Conservation (phyloP, 1,140 invertebrate genomes). For the Achatina immaculata region DNA sequence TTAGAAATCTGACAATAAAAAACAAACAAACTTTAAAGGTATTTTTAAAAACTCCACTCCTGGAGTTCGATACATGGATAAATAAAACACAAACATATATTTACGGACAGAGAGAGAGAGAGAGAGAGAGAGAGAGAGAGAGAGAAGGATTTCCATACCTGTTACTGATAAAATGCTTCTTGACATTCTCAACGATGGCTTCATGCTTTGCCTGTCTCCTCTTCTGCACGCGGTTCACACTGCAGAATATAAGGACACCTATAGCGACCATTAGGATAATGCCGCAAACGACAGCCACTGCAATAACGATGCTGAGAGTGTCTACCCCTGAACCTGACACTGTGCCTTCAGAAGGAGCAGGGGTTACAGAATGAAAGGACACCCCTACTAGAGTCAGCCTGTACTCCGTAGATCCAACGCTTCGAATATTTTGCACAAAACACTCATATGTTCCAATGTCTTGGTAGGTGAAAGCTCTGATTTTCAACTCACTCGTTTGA, state of each 20-base stretch:
- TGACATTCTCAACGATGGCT: constrained; percentile 51
- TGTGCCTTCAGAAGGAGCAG: background rate
- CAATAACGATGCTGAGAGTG: constrained; percentile 51
- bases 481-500: constrained; percentile 32
- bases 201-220: constrained; percentile 44
- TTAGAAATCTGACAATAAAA: too few species aligned
- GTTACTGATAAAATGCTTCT: constrained; percentile 55
- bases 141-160: constrained; percentile 39
- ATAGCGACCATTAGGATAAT: constrained; percentile 50
- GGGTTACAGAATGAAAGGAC: constrained; percentile 32
- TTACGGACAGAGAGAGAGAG: too few species aligned
- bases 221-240: constrained; percentile 37
- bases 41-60: too few species aligned
- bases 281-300: constrained; percentile 52
- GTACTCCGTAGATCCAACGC: constrained; percentile 48
- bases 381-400: constrained; percentile 51
- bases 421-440: constrained; percentile 57
- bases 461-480: constrained; percentile 49
- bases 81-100: too few species aligned
- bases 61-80: too few species aligned
- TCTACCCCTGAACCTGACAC: constrained; percentile 31
- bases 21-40: too few species aligned
- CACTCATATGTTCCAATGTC: constrained; percentile 62
- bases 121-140: too few species aligned
- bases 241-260: constrained; percentile 47